Evolutionary conservation across 2,797 vertebrate species (phyloP).

Genomic region (Micrastur ruficollis): DNA sequence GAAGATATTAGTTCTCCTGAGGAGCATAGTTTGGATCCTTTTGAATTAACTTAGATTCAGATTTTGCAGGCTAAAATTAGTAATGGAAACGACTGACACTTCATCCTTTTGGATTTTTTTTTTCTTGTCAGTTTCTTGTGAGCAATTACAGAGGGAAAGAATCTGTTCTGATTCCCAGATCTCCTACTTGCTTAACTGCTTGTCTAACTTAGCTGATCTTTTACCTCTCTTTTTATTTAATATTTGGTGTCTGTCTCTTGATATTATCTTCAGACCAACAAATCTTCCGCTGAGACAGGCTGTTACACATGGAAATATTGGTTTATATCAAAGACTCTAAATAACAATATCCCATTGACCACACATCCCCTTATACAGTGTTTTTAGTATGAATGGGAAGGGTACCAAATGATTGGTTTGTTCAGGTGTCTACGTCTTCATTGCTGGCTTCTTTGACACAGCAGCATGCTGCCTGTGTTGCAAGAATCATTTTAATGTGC

Average conservation of each 20-base stretch:
- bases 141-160: neutral
- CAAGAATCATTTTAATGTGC: neutral
- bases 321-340: neutral
- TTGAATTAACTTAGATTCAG: neutral
- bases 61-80: neutral
- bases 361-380: neutral
- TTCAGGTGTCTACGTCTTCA: neutral
- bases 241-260: neutral
- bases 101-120: neutral
- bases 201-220: neutral
- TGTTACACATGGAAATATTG: neutral
- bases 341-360: neutral
- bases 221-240: neutral
- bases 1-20: neutral
- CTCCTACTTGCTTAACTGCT: neutral
- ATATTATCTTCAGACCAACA: neutral
- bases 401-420: neutral
- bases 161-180: neutral
- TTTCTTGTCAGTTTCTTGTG: neutral
- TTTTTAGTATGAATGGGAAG: neutral
- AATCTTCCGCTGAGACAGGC: neutral
- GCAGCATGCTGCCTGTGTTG: neutral
- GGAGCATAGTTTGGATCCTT: neutral
- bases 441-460: neutral
- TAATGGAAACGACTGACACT: neutral